phyloP scores from a whole-genome alignment of 2,888 invertebrate genomes.

The Cecidostiba fungosa region DNA sequence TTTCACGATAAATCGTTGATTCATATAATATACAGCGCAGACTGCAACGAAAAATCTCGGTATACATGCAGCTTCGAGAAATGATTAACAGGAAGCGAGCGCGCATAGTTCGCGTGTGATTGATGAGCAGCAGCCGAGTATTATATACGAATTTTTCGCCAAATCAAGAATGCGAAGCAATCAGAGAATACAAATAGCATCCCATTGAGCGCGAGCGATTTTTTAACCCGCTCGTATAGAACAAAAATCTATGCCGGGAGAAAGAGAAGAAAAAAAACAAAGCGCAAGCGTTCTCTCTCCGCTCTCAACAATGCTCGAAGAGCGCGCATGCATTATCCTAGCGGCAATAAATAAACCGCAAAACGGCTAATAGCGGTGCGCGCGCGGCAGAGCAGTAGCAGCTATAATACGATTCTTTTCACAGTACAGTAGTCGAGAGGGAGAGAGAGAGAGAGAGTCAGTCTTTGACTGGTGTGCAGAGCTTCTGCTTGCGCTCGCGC shows the following conservation, averaged over 20 bases:
- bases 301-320: conserved; percentile 28
- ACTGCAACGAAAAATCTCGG: neutral
- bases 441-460: neutral
- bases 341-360: conserved; percentile 54
- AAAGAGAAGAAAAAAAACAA: neutral
- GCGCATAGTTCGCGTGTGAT: neutral
- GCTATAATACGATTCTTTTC: conserved; percentile 57
- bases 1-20: neutral
- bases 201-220: neutral
- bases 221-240: neutral
- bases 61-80: neutral
- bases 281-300: neutral
- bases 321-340: conserved; percentile 25
- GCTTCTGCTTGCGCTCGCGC: conserved; percentile 1
- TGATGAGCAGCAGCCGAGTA: neutral
- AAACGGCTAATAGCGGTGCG: conserved; percentile 44
- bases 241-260: neutral
- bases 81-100: neutral
- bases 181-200: conserved; percentile 15
- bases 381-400: neutral
- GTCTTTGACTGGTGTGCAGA: conserved; percentile 6
- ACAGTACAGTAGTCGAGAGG: conserved; percentile 30
- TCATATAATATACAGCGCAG: neutral
- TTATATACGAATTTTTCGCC: neutral
- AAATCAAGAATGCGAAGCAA: conserved; percentile 25